Conservation (phyloP, 2,113 vertebrate genomes). For the Myocastor coypus region DNA sequence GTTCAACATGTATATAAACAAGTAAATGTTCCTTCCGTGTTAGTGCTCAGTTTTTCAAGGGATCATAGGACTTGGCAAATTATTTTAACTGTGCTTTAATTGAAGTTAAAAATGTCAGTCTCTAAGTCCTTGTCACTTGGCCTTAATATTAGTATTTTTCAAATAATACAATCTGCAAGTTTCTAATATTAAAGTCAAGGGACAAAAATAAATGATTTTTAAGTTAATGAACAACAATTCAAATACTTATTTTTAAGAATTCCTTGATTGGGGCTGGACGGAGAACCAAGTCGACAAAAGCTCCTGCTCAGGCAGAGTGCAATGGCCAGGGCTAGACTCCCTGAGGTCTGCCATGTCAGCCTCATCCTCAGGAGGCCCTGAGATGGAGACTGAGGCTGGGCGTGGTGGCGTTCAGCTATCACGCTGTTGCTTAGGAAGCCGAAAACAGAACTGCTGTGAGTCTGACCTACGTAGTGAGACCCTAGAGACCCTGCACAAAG, state of each 20-base stretch:
- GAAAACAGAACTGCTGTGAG: too few species aligned
- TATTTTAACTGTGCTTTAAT: not conserved
- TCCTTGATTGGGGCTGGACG: not conserved
- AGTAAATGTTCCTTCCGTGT: not conserved
- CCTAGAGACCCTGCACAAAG: too few species aligned
- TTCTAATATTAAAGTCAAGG: not conserved
- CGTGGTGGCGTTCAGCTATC: too few species aligned
- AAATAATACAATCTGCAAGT: not conserved
- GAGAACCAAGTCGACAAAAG: too few species aligned
- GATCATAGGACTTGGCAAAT: not conserved
- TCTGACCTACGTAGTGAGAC: too few species aligned
- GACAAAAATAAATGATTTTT: not conserved
- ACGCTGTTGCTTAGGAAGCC: too few species aligned
- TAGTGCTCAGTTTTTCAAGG: not conserved
- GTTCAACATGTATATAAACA: not conserved
- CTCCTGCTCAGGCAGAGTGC: too few species aligned
- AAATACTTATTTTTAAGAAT: not conserved
- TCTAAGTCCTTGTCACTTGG: not conserved
- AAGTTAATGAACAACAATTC: too few species aligned
- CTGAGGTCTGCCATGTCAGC: too few species aligned
- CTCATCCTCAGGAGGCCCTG: too few species aligned
- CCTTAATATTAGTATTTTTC: not conserved
- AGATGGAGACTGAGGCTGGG: too few species aligned
- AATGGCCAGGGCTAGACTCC: too few species aligned
- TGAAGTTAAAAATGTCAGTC: not conserved